Conservation (phyloP, 2,113 vertebrate species). For the Corythoichthys intestinalis region DNA sequence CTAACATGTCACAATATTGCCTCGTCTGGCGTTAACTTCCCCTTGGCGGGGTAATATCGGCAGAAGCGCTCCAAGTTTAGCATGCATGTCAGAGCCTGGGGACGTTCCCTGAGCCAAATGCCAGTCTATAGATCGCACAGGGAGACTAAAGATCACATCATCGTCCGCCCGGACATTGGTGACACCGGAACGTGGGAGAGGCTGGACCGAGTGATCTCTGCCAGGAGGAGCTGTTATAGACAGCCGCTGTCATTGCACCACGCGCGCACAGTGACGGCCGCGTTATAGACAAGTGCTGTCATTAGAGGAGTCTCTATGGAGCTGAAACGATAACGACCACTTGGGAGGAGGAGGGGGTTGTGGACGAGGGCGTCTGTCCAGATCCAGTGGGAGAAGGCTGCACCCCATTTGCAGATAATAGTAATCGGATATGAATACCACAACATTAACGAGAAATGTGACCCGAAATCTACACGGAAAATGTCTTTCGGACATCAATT, state of each 20-base stretch:
- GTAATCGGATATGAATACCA: no score
- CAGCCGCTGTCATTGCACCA: conserved; percentile 68
- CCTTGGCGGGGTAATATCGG: conserved; percentile 66
- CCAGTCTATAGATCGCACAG: conserved; percentile 97
- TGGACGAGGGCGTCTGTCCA: conserved; percentile 45
- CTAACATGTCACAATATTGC: conserved; percentile 74
- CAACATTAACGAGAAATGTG: no score
- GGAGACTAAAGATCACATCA: conserved; percentile 99
- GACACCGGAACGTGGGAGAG: conserved; percentile 76
- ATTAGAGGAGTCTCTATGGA: conserved; percentile 78
- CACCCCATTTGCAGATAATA: no score
- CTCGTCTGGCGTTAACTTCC: conserved; percentile 77
- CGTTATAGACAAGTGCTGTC: conserved; percentile 97
- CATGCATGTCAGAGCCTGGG: conserved; percentile 79
- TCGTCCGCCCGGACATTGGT: conserved; percentile 85
- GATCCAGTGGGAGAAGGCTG: conserved; percentile 24
- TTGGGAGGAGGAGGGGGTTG: conserved; percentile 53
- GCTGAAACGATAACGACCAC: conserved; percentile 88
- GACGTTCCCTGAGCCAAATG: conserved; percentile 92
- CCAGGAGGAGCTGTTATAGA: conserved; percentile 82
- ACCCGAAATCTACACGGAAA: no score
- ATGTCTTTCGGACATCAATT: no score
- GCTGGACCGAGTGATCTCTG: conserved; percentile 93
- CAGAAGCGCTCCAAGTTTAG: conserved; percentile 76
- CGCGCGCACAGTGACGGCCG: conserved; percentile 76